Evolutionary conservation across 2,888 invertebrate genomes (phyloP).

Genomic region (Halictus ligatus): DNA sequence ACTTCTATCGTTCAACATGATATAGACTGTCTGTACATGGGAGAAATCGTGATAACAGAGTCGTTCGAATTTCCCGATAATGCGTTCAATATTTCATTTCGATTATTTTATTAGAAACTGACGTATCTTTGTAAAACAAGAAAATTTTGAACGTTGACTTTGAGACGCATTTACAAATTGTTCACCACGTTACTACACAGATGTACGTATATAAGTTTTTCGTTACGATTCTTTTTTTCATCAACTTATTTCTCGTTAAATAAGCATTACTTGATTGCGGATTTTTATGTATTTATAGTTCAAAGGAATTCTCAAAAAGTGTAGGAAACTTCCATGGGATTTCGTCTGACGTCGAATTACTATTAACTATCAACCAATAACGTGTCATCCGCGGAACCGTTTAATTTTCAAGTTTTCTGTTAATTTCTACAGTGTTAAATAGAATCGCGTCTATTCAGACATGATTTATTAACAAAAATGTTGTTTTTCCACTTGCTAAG

Average conservation of each 20-base stretch:
- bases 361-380: not conserved
- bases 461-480: not conserved
- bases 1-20: slow-evolving; percentile 53
- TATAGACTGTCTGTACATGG: slow-evolving; percentile 29
- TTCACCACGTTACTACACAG: not conserved
- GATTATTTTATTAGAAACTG: not conserved
- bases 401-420: not conserved
- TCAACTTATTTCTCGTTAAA: not conserved
- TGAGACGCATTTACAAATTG: not conserved
- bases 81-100: not conserved
- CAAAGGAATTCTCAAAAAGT: not conserved
- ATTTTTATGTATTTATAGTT: not conserved
- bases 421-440: not conserved
- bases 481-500: not conserved
- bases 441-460: not conserved
- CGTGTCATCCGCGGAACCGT: not conserved
- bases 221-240: not conserved
- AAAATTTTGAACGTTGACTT: no score
- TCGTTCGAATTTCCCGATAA: not conserved
- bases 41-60: slow-evolving; percentile 18
- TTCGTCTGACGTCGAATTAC: not conserved
- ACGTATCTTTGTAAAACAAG: not conserved
- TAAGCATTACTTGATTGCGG: not conserved
- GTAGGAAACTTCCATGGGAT: not conserved
- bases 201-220: not conserved